A percentile compares a stretch with the other conserved stretches of the same genome.
phyloP scores from a whole-genome alignment of 2,113 vertebrate genomes.

The Mustelus asterias region DNA sequence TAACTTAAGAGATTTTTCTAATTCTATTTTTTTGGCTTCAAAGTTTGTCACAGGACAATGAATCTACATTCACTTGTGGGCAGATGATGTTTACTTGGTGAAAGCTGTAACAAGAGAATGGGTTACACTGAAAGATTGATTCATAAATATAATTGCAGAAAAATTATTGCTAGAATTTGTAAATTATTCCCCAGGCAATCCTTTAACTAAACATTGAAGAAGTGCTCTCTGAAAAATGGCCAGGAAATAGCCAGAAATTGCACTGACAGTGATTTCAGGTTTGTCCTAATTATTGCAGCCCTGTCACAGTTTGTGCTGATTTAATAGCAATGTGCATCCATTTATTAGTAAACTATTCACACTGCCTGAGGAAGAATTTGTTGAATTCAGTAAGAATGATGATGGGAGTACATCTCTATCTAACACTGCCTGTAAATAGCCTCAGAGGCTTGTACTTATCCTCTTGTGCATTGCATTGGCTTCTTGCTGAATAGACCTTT shows the following conservation, averaged over 20 bases:
- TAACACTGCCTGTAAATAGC: background rate
- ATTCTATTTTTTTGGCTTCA: background rate
- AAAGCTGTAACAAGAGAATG: background rate
- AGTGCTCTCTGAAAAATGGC: background rate
- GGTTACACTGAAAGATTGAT: background rate
- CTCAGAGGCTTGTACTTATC: background rate
- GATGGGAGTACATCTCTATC: background rate
- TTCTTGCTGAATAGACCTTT: background rate
- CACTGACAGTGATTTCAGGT: background rate
- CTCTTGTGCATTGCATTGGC: background rate
- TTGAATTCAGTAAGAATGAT: background rate
- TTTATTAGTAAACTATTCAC: background rate
- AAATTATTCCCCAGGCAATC: background rate
- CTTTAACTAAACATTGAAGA: background rate
- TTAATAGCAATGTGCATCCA: background rate
- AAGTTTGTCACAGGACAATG: background rate
- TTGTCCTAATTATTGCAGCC: background rate
- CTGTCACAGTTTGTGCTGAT: background rate
- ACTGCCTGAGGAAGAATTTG: background rate
- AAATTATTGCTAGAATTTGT: background rate
- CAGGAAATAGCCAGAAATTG: background rate
- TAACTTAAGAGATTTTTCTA: background rate
- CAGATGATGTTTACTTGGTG: background rate
- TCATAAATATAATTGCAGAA: background rate
- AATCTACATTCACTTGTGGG: background rate